Evolutionary conservation across 2,888 invertebrate species (phyloP), one percentile per base, ranked within the genome.

Genomic region (Aphodius sticticus): DNA sequence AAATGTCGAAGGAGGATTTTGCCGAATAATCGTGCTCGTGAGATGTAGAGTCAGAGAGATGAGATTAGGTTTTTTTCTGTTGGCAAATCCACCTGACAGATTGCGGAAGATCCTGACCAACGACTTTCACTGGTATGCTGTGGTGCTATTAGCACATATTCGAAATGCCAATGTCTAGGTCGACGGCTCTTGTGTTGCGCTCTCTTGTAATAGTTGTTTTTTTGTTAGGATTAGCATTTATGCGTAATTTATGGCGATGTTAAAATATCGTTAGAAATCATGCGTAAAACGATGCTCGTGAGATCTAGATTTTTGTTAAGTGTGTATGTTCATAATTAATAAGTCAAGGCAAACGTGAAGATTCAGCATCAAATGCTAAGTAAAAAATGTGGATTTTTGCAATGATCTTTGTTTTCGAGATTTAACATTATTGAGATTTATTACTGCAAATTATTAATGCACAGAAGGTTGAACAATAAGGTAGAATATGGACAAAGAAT

Each of bases 131-230:
- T 53, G 9, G 53, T 7, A 7, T 12, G 53, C 53, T 7, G 7
- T 53, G 9, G 53, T 12, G 12, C 53, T 53, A 53, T 53, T 53
- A 53, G 4, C 53, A 53, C 53, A 53, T 12, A 53, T 53, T 53
- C 53, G 53, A 53, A 53, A 53, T 53, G 53, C 53, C 53, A 53
- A 53, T 53, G 53, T 53, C 53, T 53, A 53, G 53, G 53, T 53
- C 53, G 7, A 53, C 53, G 53, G 53, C 12, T 12, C 12, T 9
- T 53, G 53, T 53, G 53, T 12, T 53, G 12, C 12, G 26, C 3
- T 2, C 26, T 26, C 9, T 53, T 53, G 53, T 53, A 53, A 53
- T 53, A 53, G 53, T 7, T 53, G 7, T 12, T 3, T 53, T 9
- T 9, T 53, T 53, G 53, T 53, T 53, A 12, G 12, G 53, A 53